A percentile compares a stretch with the other conserved stretches of the same genome.
Evolutionary conservation across 2,797 vertebrate species (phyloP).

Genomic region (Acridotheres tristis): DNA sequence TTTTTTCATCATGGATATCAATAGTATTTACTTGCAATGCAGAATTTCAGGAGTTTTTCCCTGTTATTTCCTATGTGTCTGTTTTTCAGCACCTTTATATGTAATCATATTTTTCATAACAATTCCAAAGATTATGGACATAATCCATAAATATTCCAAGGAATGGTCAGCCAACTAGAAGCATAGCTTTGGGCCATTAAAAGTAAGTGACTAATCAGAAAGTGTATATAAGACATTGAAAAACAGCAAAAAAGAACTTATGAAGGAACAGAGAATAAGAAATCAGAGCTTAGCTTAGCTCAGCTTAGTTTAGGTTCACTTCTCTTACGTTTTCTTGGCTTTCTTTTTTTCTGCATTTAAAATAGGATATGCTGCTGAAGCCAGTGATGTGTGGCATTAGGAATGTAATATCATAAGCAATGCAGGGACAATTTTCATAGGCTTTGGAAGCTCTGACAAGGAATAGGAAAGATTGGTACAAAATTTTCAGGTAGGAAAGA

Average conservation of each 20-base stretch:
- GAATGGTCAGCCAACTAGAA: background rate
- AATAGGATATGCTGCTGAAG: background rate
- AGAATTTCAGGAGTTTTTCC: background rate
- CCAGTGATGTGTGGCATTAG: fast-evolving
- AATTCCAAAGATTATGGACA: background rate
- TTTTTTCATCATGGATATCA: background rate
- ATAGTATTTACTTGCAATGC: background rate
- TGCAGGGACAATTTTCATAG: background rate
- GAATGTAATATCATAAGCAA: background rate
- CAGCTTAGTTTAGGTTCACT: background rate
- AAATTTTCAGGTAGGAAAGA: background rate
- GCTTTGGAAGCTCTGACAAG: background rate
- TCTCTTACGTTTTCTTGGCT: background rate
- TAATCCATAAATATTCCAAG: background rate
- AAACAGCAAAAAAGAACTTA: background rate
- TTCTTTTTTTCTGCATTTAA: background rate
- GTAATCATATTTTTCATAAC: background rate
- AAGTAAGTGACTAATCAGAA: background rate
- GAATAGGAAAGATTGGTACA: background rate
- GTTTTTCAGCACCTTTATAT: background rate
- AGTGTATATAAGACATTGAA: background rate
- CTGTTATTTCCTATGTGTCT: fast-evolving
- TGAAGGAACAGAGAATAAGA: background rate
- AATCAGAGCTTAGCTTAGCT: background rate
- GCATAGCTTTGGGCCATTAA: background rate